Evolutionary conservation across 2,113 vertebrate species (phyloP).

Genomic region (Alces alces): DNA sequence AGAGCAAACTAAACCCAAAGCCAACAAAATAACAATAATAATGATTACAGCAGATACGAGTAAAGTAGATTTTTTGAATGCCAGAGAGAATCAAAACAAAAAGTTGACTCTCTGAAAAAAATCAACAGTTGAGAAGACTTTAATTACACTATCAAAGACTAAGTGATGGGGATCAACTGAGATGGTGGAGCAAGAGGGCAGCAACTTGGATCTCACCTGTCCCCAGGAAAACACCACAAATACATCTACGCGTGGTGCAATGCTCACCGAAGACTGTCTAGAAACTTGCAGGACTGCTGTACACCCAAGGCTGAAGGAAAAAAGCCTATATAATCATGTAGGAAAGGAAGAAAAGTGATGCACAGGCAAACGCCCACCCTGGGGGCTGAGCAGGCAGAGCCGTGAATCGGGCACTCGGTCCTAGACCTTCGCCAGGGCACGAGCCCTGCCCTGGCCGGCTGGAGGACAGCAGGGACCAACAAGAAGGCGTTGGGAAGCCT

Average conservation of each 20-base stretch:
- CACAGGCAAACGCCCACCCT: too few species aligned
- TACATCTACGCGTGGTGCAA: not conserved
- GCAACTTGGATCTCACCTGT: not conserved
- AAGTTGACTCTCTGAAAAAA: not conserved
- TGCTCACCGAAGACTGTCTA: not conserved
- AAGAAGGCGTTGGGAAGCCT: not conserved
- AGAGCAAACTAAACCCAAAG: not conserved
- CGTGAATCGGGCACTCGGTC: not conserved
- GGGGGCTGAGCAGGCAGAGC: not conserved
- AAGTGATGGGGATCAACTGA: not conserved
- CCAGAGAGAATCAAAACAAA: not conserved
- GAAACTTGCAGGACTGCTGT: not conserved
- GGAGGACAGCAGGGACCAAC: not conserved
- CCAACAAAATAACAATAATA: not conserved
- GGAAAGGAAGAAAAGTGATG: not conserved
- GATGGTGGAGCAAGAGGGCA: not conserved
- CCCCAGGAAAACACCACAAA: not conserved
- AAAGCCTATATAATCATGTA: accelerated
- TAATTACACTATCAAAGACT: not conserved
- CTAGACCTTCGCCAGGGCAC: not conserved
- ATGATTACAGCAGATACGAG: not conserved
- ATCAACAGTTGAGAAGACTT: not conserved
- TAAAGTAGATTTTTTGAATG: not conserved
- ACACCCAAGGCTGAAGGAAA: not conserved
- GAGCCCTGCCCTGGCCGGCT: not conserved